These are phyloP conservation scores for Taenioides sp. DNA, from an alignment of 2,797 vertebrate species.

Conservation along the genomic window DNA sequence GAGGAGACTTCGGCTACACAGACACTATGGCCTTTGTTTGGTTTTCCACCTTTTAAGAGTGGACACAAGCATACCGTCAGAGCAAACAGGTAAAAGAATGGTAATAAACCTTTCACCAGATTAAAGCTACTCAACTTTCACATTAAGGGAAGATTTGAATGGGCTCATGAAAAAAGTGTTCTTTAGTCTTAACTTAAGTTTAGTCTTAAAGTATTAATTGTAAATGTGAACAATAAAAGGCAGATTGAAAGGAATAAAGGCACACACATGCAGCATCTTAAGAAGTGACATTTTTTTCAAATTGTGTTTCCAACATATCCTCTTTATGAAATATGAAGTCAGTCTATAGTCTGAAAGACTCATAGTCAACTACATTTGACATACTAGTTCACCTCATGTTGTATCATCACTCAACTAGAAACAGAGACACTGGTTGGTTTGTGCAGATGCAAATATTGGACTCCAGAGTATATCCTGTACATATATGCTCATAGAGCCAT, in stretches of 20 bases:
- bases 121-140: background rate
- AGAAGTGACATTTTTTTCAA: too few species aligned
- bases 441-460: constrained; percentile 6
- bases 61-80: constrained; percentile 30
- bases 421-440: background rate
- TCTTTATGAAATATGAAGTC: background rate
- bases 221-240: background rate
- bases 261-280: too few species aligned
- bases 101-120: background rate
- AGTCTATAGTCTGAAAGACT: background rate
- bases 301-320: background rate
- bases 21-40: constrained; percentile 71
- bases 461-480: constrained; percentile 15
- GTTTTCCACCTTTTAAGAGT: constrained; percentile 46
- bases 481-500: constrained; percentile 38
- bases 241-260: too few species aligned
- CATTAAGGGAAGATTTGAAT: too few species aligned
- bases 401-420: background rate
- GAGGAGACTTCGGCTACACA: constrained; percentile 48
- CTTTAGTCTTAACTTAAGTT: too few species aligned
- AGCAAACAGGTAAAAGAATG: background rate
- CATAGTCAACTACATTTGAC: background rate
- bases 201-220: background rate
- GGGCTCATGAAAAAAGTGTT: too few species aligned
- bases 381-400: background rate